Evolutionary conservation across 1,140 invertebrate genomes (phyloP).

Genomic region (Calliopsis andreniformis): DNA sequence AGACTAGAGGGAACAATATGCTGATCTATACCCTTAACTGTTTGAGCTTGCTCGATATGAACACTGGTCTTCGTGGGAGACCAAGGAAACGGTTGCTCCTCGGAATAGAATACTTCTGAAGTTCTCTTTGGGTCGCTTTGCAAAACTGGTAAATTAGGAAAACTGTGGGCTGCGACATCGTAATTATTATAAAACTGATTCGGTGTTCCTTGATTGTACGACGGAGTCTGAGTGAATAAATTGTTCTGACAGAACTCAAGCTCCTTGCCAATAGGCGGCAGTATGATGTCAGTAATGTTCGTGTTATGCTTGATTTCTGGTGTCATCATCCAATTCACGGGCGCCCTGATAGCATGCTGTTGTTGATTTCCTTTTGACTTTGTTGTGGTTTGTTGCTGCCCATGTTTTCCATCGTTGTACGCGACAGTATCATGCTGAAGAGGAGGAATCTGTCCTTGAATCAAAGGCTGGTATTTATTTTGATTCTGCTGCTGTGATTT

Average conservation of each 20-base stretch:
- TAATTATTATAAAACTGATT: conserved; percentile 81
- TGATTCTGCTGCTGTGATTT: conserved; percentile 73
- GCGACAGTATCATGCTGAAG: conserved; percentile 64
- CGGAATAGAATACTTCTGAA: conserved; percentile 74
- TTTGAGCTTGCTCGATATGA: conserved; percentile 75
- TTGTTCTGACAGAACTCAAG: conserved; percentile 80
- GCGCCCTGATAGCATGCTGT: conserved; percentile 73
- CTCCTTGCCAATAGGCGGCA: conserved; percentile 79
- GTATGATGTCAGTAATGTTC: conserved; percentile 75
- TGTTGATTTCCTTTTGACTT: conserved; percentile 60
- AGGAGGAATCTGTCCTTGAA: conserved; percentile 63
- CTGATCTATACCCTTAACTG: conserved; percentile 74
- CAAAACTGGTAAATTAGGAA: conserved; percentile 75
- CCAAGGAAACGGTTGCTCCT: conserved; percentile 83
- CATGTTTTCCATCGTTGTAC: conserved; percentile 59
- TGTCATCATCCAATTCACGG: conserved; percentile 86
- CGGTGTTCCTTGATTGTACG: conserved; percentile 76
- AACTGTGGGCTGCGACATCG: conserved; percentile 74
- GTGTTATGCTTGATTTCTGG: conserved; percentile 80
- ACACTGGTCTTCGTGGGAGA: conserved; percentile 82
- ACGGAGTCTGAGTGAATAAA: conserved; percentile 75
- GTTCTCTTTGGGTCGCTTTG: conserved; percentile 74
- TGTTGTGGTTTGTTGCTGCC: conserved; percentile 46
- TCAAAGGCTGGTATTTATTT: conserved; percentile 73
- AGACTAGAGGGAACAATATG: conserved; percentile 81